Conservation (phyloP, 2,113 vertebrate genomes). For the Seriola quinqueradiata region DNA sequence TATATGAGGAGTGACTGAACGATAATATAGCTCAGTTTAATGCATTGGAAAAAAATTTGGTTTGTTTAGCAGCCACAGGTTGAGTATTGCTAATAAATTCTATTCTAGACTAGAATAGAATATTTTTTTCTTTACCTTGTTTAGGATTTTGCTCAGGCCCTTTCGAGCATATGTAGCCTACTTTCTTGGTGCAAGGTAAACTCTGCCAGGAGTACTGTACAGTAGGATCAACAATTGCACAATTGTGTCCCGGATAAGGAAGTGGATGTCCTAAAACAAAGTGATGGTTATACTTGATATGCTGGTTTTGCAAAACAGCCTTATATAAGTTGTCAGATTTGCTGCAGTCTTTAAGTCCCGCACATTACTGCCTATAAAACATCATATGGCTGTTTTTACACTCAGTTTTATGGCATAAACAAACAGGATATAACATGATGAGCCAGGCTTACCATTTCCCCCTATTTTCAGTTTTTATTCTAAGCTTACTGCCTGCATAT, state of each 20-base stretch:
- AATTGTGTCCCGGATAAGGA: slow-evolving; percentile 84
- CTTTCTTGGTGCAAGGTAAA: slow-evolving; percentile 83
- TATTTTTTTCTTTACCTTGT: slow-evolving; percentile 39
- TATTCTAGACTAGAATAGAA: background rate
- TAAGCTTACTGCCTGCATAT: too few species aligned
- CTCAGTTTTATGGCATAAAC: too few species aligned
- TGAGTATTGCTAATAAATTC: too few species aligned
- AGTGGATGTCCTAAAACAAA: slow-evolving; percentile 86
- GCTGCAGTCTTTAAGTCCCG: too few species aligned
- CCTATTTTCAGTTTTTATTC: too few species aligned
- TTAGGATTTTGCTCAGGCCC: slow-evolving; percentile 38
- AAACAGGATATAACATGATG: too few species aligned
- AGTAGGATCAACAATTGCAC: slow-evolving; percentile 83
- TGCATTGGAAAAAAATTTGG: too few species aligned
- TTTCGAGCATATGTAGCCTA: slow-evolving; percentile 90
- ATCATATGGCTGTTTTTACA: too few species aligned
- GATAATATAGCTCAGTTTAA: background rate
- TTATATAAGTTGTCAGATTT: background rate
- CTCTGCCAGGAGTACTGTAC: slow-evolving; percentile 87
- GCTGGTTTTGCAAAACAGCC: background rate
- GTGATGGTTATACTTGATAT: background rate
- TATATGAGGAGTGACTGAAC: too few species aligned
- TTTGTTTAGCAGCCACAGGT: too few species aligned
- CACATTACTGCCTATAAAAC: too few species aligned
- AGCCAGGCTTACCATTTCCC: too few species aligned